phyloP scores from a whole-genome alignment of 2,797 vertebrate genomes.

The Sciaenops ocellatus region DNA sequence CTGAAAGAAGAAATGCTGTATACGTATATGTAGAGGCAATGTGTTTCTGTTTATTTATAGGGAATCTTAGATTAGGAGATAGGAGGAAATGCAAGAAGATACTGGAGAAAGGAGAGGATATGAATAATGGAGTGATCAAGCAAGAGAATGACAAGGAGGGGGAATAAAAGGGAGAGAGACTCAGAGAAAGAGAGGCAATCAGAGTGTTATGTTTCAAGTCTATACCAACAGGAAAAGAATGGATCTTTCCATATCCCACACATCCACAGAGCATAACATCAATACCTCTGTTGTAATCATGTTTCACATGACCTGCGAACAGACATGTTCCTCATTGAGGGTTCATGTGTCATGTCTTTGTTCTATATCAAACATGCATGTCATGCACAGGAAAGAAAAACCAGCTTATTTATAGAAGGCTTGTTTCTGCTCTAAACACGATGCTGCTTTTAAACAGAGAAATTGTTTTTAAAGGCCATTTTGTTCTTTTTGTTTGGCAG shows the following conservation, averaged over 20 bases:
- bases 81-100: slow-evolving; percentile 37
- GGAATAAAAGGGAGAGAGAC: background rate
- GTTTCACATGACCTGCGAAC: slow-evolving; percentile 53
- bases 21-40: slow-evolving; percentile 14
- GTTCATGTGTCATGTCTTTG: slow-evolving; percentile 29
- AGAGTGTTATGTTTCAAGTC: slow-evolving; percentile 54
- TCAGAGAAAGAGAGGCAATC: background rate
- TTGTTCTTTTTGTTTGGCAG: slow-evolving; percentile 8
- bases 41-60: slow-evolving; percentile 51
- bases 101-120: slow-evolving; percentile 22
- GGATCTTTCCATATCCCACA: slow-evolving; percentile 32
- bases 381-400: background rate
- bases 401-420: background rate
- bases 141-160: slow-evolving; percentile 25
- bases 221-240: slow-evolving; percentile 47
- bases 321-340: slow-evolving; percentile 29
- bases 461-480: background rate
- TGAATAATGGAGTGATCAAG: slow-evolving; percentile 58
- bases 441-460: slow-evolving; percentile 1
- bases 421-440: background rate
- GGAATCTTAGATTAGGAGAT: slow-evolving; percentile 30
- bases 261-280: slow-evolving; percentile 30
- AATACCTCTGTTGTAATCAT: slow-evolving; percentile 49
- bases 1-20: slow-evolving; percentile 23
- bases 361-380: slow-evolving; percentile 9